Conservation (phyloP, 2,888 invertebrate species). For the Cyrtodaria siliqua region DNA sequence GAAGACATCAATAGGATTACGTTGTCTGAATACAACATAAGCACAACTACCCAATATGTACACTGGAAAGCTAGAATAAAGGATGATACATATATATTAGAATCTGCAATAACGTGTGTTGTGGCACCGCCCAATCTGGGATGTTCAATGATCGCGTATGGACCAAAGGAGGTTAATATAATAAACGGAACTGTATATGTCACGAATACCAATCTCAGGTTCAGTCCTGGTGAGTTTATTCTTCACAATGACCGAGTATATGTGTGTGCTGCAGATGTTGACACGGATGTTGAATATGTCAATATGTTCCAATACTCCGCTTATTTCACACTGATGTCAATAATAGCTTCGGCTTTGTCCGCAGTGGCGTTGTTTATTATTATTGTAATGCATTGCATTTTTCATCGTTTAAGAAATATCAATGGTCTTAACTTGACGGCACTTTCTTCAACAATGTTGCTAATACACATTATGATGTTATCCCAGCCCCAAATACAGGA, state of each 20-base stretch:
- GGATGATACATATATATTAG: too few species aligned
- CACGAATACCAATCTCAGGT: too few species aligned
- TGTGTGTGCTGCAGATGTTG: too few species aligned
- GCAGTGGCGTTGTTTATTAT: constrained; percentile 7
- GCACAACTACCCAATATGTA: too few species aligned
- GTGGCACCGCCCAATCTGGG: constrained; percentile 2
- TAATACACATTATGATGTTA: constrained; percentile 25
- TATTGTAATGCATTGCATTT: constrained; percentile 11
- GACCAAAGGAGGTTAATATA: too few species aligned
- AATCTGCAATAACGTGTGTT: too few species aligned
- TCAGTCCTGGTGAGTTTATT: too few species aligned
- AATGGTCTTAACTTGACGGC: constrained; percentile 42
- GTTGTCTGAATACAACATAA: too few species aligned
- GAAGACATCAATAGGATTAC: too few species aligned
- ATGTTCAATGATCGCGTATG: constrained; percentile 22
- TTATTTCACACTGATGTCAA: constrained; percentile 13
- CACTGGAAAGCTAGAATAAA: too few species aligned
- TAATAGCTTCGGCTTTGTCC: constrained; percentile 33
- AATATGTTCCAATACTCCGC: constrained; percentile 23
- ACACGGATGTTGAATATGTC: background rate
- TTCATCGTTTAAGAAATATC: constrained; percentile 27
- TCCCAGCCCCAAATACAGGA: background rate
- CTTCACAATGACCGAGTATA: too few species aligned
- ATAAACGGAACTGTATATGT: too few species aligned
- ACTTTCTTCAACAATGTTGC: constrained; percentile 17